Conservation (phyloP, 2,797 vertebrate genomes). For the Neoniphon sammara region DNA sequence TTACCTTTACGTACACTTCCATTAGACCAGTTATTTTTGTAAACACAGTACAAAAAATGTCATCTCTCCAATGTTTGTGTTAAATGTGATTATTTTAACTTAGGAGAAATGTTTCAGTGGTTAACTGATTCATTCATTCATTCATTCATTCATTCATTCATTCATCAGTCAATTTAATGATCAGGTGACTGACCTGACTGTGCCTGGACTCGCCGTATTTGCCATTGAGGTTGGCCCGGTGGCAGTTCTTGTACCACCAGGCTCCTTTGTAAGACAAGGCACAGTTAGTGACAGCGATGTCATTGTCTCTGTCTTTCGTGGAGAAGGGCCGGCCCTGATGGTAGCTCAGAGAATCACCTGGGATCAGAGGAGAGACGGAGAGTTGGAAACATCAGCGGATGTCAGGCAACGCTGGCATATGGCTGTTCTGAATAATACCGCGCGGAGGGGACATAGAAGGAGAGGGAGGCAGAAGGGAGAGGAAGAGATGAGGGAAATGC, state of each 20-base stretch:
- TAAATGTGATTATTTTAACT: no score
- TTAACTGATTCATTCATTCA: background rate
- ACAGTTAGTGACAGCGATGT: constrained; percentile 97
- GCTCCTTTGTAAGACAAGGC: constrained; percentile 99
- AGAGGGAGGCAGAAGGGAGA: constrained; percentile 29
- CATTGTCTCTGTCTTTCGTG: constrained; percentile 97
- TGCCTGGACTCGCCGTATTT: constrained; percentile 98
- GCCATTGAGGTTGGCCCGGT: constrained; percentile 97
- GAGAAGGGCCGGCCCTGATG: constrained; percentile 98
- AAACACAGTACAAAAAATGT: constrained; percentile 23
- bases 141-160: background rate
- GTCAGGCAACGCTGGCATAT: constrained; percentile 14
- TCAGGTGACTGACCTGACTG: constrained; percentile 89
- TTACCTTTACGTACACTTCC: constrained; percentile 41
- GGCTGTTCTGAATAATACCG: constrained; percentile 23
- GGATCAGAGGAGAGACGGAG: constrained; percentile 25
- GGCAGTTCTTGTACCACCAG: constrained; percentile 99
- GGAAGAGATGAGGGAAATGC: constrained; percentile 9
- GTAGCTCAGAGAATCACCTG: constrained; percentile 97
- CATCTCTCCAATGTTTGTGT: no score
- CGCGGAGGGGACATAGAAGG: constrained; percentile 39
- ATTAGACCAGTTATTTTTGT: constrained; percentile 30
- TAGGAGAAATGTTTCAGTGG: no score
- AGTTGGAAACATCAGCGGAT: constrained; percentile 26
- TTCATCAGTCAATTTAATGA: background rate